A percentile compares a stretch with the other conserved stretches of the same genome.
Evolutionary conservation across 2,888 invertebrate genomes (phyloP).

Genomic region (Unio delphinus): DNA sequence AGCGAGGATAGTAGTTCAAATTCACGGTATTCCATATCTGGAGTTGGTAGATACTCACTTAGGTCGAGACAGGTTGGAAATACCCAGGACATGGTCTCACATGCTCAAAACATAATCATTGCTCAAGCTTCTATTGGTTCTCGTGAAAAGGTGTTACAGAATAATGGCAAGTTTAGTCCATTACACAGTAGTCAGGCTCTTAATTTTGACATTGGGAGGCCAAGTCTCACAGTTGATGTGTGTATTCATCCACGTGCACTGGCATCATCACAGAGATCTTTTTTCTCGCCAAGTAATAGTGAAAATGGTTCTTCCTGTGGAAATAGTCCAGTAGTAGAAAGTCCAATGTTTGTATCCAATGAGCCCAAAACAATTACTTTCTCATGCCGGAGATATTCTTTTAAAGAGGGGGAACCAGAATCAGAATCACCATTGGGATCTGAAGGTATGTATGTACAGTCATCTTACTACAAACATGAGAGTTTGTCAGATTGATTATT

Average conservation of each 20-base stretch:
- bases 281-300: conserved; percentile 64
- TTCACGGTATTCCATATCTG: conserved; percentile 30
- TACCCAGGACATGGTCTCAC: conserved; percentile 17
- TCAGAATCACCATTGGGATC: conserved; percentile 60
- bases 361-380: conserved; percentile 69
- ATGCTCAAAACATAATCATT: conserved; percentile 35
- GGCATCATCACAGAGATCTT: conserved; percentile 51
- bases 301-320: conserved; percentile 43
- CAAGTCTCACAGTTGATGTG: conserved; percentile 18
- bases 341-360: conserved; percentile 66
- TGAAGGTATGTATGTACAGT: conserved; percentile 59
- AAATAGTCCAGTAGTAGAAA: conserved; percentile 58
- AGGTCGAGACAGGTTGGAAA: no score
- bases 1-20: conserved; percentile 35
- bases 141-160: no score
- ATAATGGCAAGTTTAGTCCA: conserved; percentile 26
- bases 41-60: no score
- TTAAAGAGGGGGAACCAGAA: conserved; percentile 50
- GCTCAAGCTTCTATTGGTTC: no score
- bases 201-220: conserved; percentile 26
- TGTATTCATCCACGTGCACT: conserved; percentile 15
- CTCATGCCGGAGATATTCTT: conserved; percentile 61
- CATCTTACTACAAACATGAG: no score
- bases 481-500: no score
- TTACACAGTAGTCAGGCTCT: conserved; percentile 34